Base-by-base conservation (phyloP, 2,113 vertebrate genomes). In the Pelecanoides urinatrix region DNA sequence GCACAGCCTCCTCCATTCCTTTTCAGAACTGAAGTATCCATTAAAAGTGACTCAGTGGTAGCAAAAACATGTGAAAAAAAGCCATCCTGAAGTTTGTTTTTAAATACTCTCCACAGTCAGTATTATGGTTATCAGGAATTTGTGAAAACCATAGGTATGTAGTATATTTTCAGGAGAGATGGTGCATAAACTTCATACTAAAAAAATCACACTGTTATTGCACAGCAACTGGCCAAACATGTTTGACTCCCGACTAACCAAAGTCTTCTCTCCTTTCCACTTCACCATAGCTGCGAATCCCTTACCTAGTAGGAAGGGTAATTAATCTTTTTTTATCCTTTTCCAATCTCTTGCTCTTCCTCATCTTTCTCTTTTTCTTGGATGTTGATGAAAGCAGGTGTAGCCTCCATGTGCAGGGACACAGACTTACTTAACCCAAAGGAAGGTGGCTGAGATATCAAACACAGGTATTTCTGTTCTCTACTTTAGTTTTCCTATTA, bases 11-110 rank as follows among this genome's bases (percentile, higher is more conserved):
- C 59, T 85, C 62, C 29, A 63, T 58, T 86, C n/a, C 42, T 93
- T 96, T 87, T 86, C 82, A 86, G 75, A 80, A 78, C 67, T 59
- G 49, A 96, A 78, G 86, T 84, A 88, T n/a, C 78, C 92, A 80
- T 80, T 77, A 83, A 70, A 13, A 90, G 52, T 80, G 82, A 96
- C 63, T 88, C 78, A 86, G n/a, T 73, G 72, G 86, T 38, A 73
- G 82, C 53, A 86, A 83, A 94, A 83, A 58, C 8, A 75, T 6
- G 9, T 36, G 30, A 86, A 91, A 86, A 82, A 93, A 80, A 79
- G 75, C 76, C 59, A 90, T 66, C 15, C 45, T 93, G 58, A 82
- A 90, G 77, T 63, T 94, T 94, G 75, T 76, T 96, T 90, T 91
- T 20, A 94, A 92, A 84, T 62, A 74, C 25, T 91, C 66, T 74